Evolutionary conservation across 2,888 invertebrate species (phyloP).

Genomic region (Scrobipalpa costella): DNA sequence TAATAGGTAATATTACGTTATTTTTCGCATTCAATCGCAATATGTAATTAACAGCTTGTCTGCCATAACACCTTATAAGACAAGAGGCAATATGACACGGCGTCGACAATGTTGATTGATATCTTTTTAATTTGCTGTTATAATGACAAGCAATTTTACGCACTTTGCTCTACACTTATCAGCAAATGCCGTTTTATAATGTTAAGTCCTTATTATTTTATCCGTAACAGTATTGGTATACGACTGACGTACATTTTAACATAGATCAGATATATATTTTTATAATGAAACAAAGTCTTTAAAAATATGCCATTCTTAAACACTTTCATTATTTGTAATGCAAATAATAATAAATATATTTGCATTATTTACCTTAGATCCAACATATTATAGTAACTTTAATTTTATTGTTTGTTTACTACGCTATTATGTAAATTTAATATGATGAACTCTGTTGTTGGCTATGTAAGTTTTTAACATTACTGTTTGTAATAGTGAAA

Average conservation of each 20-base stretch:
- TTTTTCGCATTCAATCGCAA: background rate
- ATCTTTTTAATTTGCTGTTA: conserved; percentile 25
- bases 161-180: conserved; percentile 13
- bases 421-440: background rate
- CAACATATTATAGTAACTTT: too few relatives aligned
- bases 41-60: conserved; percentile 16
- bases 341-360: too few relatives aligned
- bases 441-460: too few relatives aligned
- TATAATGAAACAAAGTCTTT: too few relatives aligned
- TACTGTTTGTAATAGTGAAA: too few relatives aligned
- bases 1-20: background rate
- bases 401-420: background rate
- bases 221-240: too few relatives aligned
- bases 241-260: too few relatives aligned
- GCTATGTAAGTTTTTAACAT: too few relatives aligned
- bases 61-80: conserved; percentile 16
- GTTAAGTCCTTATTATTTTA: background rate
- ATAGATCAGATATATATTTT: too few relatives aligned
- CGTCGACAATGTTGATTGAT: conserved; percentile 25
- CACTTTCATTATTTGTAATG: too few relatives aligned
- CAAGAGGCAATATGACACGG: conserved; percentile 15
- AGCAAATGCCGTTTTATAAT: background rate
- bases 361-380: too few relatives aligned
- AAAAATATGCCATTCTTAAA: too few relatives aligned
- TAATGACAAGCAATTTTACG: conserved; percentile 14